Conservation (phyloP, 2,797 vertebrate species). For the Petrocephalus sullivani region DNA sequence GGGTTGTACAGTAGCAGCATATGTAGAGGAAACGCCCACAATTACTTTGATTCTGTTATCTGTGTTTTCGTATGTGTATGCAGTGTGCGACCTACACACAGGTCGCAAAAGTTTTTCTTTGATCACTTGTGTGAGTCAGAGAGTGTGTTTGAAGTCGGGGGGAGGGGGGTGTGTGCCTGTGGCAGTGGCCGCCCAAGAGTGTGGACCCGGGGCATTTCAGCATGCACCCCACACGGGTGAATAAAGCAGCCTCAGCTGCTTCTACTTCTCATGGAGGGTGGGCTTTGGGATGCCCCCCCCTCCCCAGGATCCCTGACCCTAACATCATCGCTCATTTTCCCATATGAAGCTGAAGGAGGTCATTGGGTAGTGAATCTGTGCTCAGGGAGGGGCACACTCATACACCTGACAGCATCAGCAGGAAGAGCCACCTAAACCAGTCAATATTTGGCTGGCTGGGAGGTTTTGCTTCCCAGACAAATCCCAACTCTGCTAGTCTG, state of each 20-base stretch:
- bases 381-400: background rate
- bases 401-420: background rate
- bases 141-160: background rate
- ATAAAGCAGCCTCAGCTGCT: background rate
- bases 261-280: background rate
- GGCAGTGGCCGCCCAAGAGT: no score
- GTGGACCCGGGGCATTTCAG: background rate
- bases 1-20: background rate
- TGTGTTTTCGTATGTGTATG: background rate
- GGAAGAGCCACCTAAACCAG: background rate
- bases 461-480: background rate
- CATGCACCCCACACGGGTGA: background rate
- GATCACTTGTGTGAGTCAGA: background rate
- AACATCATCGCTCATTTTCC: background rate
- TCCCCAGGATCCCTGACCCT: background rate
- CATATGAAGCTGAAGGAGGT: background rate
- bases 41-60: background rate
- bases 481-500: background rate
- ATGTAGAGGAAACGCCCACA: background rate
- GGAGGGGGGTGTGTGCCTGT: no score
- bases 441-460: background rate
- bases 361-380: background rate
- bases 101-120: background rate
- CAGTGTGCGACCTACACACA: background rate
- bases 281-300: background rate